Evolutionary conservation across 2,113 vertebrate genomes (phyloP).

Genomic region (Myrmecophaga tridactyla): DNA sequence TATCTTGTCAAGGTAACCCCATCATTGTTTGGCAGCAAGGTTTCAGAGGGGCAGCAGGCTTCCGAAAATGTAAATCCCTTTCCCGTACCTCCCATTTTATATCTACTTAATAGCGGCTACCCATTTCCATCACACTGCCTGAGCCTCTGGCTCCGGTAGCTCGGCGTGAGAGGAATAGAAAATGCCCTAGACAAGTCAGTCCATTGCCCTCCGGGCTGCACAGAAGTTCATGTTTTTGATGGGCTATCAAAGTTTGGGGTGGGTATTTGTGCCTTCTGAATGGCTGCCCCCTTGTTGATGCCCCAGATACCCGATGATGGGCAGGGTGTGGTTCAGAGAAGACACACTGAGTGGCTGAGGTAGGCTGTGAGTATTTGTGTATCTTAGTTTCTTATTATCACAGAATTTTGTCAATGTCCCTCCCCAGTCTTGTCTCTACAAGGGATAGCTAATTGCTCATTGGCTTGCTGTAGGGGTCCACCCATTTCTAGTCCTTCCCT

Average conservation of each 20-base stretch:
- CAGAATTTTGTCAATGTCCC: rapidly evolving
- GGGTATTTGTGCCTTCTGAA: neutral
- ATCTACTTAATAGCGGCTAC: neutral
- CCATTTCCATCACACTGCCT: neutral
- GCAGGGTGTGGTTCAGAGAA: neutral
- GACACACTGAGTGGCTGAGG: neutral
- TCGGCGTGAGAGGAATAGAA: rapidly evolving
- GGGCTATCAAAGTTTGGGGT: neutral
- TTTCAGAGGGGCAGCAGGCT: neutral
- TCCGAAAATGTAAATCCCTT: neutral
- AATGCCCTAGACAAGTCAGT: neutral
- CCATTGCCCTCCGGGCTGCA: neutral
- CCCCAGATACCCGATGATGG: rapidly evolving
- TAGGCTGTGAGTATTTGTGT: neutral
- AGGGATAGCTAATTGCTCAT: neutral
- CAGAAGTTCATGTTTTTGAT: neutral
- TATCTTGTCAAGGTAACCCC: slow-evolving; percentile 47
- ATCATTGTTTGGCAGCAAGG: neutral
- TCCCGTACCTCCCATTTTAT: neutral
- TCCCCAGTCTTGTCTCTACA: neutral
- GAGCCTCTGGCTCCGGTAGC: neutral
- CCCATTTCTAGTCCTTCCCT: neutral
- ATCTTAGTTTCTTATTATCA: neutral
- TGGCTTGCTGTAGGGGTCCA: neutral
- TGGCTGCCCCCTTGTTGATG: neutral